Percentiles rank a stretch among this genome's conserved stretches.
These are phyloP conservation scores for Brienomyrus longianalis DNA, from an alignment of 2,113 vertebrate species.

Conservation along the genomic window DNA sequence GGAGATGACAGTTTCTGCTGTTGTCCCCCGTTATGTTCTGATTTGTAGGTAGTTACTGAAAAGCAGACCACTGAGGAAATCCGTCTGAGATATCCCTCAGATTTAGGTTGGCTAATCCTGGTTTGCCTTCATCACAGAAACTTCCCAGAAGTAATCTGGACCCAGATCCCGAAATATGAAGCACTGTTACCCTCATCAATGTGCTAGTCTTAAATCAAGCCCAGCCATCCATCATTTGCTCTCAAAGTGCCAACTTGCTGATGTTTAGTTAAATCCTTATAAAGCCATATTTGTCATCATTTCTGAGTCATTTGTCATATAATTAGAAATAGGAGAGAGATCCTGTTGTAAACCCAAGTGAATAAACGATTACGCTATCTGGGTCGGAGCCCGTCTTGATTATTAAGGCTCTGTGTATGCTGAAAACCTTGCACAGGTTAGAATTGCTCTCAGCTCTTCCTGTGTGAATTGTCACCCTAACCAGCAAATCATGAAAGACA, in stretches of 20 bases:
- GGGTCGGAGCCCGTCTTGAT: background rate
- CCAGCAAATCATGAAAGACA: constrained; percentile 96
- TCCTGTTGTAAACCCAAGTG: background rate
- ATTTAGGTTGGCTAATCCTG: background rate
- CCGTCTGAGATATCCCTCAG: background rate
- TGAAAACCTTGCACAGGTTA: background rate
- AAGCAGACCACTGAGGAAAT: background rate
- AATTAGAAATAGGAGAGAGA: background rate
- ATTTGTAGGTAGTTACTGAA: background rate
- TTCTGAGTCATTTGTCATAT: background rate
- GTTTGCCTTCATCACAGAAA: background rate
- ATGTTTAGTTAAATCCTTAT: background rate
- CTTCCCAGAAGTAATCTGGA: background rate
- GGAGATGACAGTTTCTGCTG: background rate
- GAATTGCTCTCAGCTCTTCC: background rate
- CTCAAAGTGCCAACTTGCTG: background rate
- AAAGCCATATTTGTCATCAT: background rate
- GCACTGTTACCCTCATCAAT: background rate
- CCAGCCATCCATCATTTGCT: background rate
- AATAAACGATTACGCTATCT: background rate
- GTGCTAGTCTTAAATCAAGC: background rate
- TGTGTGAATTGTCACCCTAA: background rate
- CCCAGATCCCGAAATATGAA: background rate
- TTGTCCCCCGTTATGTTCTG: background rate
- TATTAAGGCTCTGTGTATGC: background rate